phyloP scores from a whole-genome alignment of 1,140 invertebrate species.

The Varroa destructor region DNA sequence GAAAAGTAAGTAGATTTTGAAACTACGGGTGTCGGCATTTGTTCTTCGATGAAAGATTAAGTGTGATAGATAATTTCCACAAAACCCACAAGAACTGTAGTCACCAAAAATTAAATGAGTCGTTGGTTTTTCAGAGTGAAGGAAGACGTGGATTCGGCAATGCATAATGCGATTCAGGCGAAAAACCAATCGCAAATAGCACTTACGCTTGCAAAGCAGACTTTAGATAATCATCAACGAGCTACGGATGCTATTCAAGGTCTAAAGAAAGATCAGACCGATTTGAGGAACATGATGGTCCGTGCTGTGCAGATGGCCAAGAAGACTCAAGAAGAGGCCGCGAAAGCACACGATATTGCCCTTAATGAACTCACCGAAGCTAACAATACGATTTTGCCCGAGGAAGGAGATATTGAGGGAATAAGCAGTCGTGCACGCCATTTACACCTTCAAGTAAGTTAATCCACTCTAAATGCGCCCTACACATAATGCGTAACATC shows the following conservation, averaged over 20 bases:
- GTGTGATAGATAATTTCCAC: too few species aligned
- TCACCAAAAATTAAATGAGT: too few species aligned
- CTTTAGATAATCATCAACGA: constrained; percentile 58
- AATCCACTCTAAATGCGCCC: not conserved
- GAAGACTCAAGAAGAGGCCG: constrained; percentile 56
- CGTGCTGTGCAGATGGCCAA: constrained; percentile 53
- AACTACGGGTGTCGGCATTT: not conserved
- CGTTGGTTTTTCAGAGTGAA: constrained; percentile 36
- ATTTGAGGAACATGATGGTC: constrained; percentile 47
- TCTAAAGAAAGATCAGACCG: constrained; percentile 31
- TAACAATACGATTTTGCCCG: constrained; percentile 55
- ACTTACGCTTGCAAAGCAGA: constrained; percentile 61
- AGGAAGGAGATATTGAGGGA: constrained; percentile 51
- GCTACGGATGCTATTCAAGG: constrained; percentile 37
- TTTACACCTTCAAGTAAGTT: constrained; percentile 37
- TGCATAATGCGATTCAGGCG: constrained; percentile 60
- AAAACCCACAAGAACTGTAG: too few species aligned
- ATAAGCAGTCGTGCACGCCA: constrained; percentile 51
- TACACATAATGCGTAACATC: too few species aligned
- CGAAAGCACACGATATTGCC: constrained; percentile 60
- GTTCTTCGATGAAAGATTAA: not conserved
- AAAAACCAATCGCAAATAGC: constrained; percentile 67
- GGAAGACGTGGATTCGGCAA: constrained; percentile 61
- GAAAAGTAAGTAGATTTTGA: constrained; percentile 48
- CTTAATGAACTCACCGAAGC: constrained; percentile 59